Base-by-base conservation (phyloP, 2,113 vertebrate genomes). In the Sebastes schlegelii region DNA sequence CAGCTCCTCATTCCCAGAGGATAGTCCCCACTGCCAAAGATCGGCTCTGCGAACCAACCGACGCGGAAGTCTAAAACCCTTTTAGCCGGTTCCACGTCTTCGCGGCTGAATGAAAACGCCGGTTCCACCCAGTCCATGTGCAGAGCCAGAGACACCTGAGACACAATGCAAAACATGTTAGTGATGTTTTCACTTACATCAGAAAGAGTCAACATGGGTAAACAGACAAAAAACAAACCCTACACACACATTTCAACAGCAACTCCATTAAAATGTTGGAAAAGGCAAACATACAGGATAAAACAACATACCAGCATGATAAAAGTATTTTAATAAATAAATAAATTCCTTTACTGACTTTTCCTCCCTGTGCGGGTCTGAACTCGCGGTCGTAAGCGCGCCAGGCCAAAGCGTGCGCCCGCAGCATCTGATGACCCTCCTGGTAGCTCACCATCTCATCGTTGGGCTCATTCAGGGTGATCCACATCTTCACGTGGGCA, bases 71-170 rank as follows among this genome's bases (percentile, higher is more conserved):
- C 97, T 80, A 99, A 78, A 64, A 98, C 96, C 67, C 98, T 95
- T 62, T 96, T 94, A 0, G 98, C 97, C 2, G 96, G 97, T 26
- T 96, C 96, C 74, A 95, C 93, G 74, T 99, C 97, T 45, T 96
- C 95, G 1, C 91, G 92, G 71, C 96, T 97, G 90, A 96, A 97
- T 0, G 97, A 97, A 81, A 96, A 97, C 12, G 98, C 98, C 0
- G 98, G 98, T 57, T 99, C 98, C 12, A 97, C 92, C 98, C 98
- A 99, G 83, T 99, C 97, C 0, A 97, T 97, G 86, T 98, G 97
- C 85, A 99, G 91, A 66, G 95, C 96, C 77, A 99, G 95, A 48
- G 98, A 99, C 77, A 98, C 95, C 85, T 95, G 86, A 57, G 54
- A 54, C 46, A 61, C 46, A 14, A 6, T 21, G 65, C 43, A 16